Evolutionary conservation across 2,888 invertebrate species (phyloP), one percentile per base, ranked within the genome.

Genomic region (Catotricha subobsoleta): DNA sequence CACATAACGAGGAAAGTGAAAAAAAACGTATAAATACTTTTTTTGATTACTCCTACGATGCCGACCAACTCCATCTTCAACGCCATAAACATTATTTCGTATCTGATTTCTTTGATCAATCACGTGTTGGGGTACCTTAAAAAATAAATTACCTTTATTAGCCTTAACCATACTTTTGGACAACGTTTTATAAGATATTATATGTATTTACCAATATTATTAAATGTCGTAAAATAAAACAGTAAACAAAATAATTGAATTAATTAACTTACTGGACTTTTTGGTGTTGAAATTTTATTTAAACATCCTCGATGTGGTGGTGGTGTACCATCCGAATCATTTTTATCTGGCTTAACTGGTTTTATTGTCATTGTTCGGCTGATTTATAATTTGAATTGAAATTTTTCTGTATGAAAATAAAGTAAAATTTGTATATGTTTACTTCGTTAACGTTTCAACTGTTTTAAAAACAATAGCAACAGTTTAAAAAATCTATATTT

Each of bases 221-320:
- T 30, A 30, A 10, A 13, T 9, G 30, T 8, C 7, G 9, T 30
- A 10, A 13, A 30, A 30, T 13, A 30, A 10, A 13, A n/a, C 6
- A 13, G 7, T n/a, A 13, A 10, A 13, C 30, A 30, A 16, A 13
- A 5, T 36, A 7, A 5, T 40, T 5, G 36, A 28, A 41, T 39
- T 34, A 27, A 49, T 39, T 45, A 52, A 50, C 49, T 55, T 52
- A 42, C 25, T 12, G 39, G 39, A 19, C 39, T 39, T 29, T 39
- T 39, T 13, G 39, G 29, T 20, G 39, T 19, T 28, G 39, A 28
- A 12, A 39, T 39, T 39, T 39, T 21, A 29, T 39, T 39, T n/a
- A 39, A 25, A 20, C 39, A 39, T 15, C 18, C 39, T 2, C 39
- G 39, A 28, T 39, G 39, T 21, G n/a, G n/a, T n/a, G 20, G 34